Conservation (phyloP, 2,113 vertebrate species). For the Solea solea region DNA sequence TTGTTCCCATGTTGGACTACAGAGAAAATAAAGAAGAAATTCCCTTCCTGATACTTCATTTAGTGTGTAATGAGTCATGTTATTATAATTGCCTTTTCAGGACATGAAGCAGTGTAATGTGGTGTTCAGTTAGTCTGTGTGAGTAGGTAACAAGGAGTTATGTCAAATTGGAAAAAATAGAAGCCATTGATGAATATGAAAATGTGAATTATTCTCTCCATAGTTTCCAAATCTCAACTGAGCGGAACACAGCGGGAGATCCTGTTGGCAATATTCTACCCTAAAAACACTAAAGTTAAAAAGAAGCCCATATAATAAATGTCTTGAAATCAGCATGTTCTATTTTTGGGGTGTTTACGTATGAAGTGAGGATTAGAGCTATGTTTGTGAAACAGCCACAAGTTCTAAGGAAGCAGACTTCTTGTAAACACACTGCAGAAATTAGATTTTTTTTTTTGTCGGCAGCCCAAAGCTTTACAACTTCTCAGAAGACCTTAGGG, state of each 20-base stretch:
- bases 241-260: neutral
- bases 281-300: neutral
- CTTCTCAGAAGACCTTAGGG: conserved; percentile 59
- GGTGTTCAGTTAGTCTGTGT: no score
- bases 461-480: conserved; percentile 1
- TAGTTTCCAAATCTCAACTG: neutral
- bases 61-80: neutral
- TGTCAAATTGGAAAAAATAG: no score
- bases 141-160: no score
- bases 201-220: neutral
- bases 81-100: no score
- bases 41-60: no score
- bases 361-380: neutral
- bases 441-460: no score
- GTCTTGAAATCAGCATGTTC: no score
- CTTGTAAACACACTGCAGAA: neutral
- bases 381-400: neutral
- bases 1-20: no score
- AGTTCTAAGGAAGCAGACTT: neutral
- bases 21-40: no score
- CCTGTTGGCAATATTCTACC: neutral
- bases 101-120: no score
- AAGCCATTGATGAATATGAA: neutral
- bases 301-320: neutral
- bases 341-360: neutral